Evolutionary conservation across 2,113 vertebrate genomes (phyloP), one percentile per base, ranked within the genome.

Genomic region (Sorex araneus): DNA sequence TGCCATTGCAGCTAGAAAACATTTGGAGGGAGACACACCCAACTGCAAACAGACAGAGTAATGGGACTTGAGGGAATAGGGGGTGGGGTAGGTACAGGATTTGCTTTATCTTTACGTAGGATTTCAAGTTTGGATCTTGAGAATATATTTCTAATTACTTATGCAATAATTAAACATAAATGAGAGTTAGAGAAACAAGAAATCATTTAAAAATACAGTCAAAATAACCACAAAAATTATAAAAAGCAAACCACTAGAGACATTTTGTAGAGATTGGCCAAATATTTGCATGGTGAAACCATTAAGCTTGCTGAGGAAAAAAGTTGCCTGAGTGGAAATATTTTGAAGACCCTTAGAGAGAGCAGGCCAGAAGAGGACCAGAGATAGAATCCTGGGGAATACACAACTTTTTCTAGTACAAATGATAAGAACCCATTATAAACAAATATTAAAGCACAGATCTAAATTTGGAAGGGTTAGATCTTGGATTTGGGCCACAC

Each of bases 21-120:
- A 88, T 95, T 96, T 95, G 83, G 86, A 92, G 85, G 86, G 74
- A 95, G 86, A 92, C 94, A 96, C 94, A 95, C 92, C 88, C 94
- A 95, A 77, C 71, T 93, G 36, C 50, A 78, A 88, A 84, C 71
- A 40, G 92, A 96, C 71, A 40, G 92, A 96, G 91, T 80, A 88
- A 91, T 87, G 47, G 82, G 90, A 90, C 78, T 92, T 92, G 83
- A 43, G 66, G 27, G 57, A 75, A 9, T 70, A 15, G 60, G 82
- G 82, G 70, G 36, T 76, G 75, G 50, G 40, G 83, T 30, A 89
- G 36, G 67, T 30, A 85, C 23, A 76, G 60, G 67, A 87, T 32
- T 27, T 69, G 89, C 71, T 91, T 87, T 91, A 80, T 94, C 71
- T 69, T 4, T 57, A 54, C 50, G 40, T 85, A 91, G 60, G 70